These are phyloP conservation scores for Philhelius pedissequus DNA, from an alignment of 2,888 invertebrate genomes.

Conservation along the genomic window DNA sequence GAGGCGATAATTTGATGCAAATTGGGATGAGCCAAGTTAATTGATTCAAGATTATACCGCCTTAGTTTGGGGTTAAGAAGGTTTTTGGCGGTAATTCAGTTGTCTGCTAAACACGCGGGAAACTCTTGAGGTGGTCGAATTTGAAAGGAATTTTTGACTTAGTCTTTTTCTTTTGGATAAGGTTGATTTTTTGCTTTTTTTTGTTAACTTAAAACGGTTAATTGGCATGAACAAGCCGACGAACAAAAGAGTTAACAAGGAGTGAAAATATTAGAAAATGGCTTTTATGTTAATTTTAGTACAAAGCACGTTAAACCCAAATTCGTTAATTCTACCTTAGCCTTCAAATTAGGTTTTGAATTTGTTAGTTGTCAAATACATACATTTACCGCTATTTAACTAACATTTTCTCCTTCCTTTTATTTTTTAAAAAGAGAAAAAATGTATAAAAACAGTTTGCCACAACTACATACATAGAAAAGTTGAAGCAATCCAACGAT, in stretches of 20 bases:
- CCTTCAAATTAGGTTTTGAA: not conserved
- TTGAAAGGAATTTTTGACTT: not conserved
- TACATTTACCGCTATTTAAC: no score
- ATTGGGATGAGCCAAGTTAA: conserved; percentile 55
- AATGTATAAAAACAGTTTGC: no score
- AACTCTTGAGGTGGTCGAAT: not conserved
- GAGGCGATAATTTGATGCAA: conserved; percentile 64
- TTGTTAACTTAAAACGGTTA: not conserved
- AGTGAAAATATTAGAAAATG: not conserved
- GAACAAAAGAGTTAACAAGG: not conserved
- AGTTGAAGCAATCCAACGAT: no score
- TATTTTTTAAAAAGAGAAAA: no score
- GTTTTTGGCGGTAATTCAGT: conserved; percentile 5
- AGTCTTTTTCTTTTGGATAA: not conserved
- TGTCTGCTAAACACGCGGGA: conserved; percentile 6
- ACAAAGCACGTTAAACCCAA: not conserved
- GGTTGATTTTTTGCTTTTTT: not conserved
- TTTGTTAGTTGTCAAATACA: not conserved
- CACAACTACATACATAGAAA: no score
- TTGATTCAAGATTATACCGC: conserved; percentile 49
- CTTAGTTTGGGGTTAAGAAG: conserved; percentile 16
- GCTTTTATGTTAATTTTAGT: not conserved
- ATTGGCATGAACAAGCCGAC: conserved; percentile 1
- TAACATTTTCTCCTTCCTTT: no score
- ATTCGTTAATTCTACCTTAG: not conserved